Conservation (phyloP, 1,140 invertebrate genomes). For the Brachionus sp. region DNA sequence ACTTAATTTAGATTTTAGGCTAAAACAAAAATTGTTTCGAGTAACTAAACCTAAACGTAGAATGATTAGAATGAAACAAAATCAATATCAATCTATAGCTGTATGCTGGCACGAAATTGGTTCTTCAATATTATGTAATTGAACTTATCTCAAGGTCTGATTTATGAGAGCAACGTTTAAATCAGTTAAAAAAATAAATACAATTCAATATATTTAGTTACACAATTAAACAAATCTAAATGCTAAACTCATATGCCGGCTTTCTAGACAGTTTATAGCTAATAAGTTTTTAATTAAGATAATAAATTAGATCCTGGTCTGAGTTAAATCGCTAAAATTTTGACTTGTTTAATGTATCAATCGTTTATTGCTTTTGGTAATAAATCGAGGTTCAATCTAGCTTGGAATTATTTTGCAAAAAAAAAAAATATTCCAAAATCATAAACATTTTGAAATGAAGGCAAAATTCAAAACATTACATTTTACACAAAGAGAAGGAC, state of each 20-base stretch:
- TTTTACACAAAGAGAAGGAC: not conserved
- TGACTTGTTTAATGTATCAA: not conserved
- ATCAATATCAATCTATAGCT: constrained; percentile 1
- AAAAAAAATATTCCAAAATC: not conserved
- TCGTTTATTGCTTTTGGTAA: not conserved
- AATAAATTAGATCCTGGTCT: constrained; percentile 8
- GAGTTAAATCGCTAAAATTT: not conserved
- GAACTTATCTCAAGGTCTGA: not conserved
- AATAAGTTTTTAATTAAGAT: constrained; percentile 12
- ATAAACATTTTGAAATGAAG: too few relatives aligned
- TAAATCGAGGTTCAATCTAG: not conserved
- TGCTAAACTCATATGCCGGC: not conserved
- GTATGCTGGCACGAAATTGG: not conserved
- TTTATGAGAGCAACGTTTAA: not conserved
- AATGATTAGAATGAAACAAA: not conserved
- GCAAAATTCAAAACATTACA: too few relatives aligned
- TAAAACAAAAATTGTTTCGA: not conserved
- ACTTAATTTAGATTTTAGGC: not conserved
- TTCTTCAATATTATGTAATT: not conserved
- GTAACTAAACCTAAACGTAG: not conserved
- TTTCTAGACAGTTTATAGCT: not conserved
- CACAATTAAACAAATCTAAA: not conserved
- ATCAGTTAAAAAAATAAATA: not conserved
- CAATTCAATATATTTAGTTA: not conserved
- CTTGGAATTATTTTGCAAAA: not conserved